phyloP scores from a whole-genome alignment of 2,888 invertebrate genomes.

The Rapana venosa region DNA sequence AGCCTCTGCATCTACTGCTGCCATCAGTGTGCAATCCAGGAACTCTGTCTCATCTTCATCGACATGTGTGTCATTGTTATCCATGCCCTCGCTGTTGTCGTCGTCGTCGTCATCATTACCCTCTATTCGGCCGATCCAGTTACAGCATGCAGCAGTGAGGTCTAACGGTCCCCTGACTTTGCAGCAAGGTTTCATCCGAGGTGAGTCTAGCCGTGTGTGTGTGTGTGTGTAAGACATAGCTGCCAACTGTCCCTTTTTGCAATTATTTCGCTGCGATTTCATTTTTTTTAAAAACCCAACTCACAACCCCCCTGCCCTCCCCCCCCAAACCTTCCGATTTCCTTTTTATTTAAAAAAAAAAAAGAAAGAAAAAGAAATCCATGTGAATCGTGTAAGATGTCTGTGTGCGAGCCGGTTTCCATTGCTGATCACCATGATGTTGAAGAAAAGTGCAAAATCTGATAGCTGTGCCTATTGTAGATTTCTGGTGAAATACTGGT shows the following conservation, averaged over 20 bases:
- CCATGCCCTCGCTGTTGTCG: slow-evolving; percentile 30
- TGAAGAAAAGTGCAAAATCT: too few relatives aligned
- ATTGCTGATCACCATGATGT: too few relatives aligned
- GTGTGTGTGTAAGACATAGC: neutral
- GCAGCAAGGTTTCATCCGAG: slow-evolving; percentile 3
- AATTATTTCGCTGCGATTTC: neutral
- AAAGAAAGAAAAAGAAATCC: too few relatives aligned
- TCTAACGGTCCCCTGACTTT: slow-evolving; percentile 51
- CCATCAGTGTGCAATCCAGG: neutral
- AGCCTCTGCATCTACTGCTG: slow-evolving; percentile 38
- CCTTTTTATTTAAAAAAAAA: too few relatives aligned
- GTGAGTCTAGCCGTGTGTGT: neutral
- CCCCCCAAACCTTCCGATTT: neutral
- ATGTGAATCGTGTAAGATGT: too few relatives aligned
- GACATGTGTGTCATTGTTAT: neutral
- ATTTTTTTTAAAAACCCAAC: neutral
- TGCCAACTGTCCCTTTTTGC: neutral
- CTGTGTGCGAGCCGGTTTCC: too few relatives aligned
- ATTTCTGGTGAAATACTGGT: too few relatives aligned
- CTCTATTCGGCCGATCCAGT: slow-evolving; percentile 11
- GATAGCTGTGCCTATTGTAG: too few relatives aligned
- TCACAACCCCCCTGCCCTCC: neutral
- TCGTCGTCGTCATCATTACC: slow-evolving; percentile 23
- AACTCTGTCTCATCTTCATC: slow-evolving; percentile 42
- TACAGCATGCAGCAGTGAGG: slow-evolving; percentile 21